phyloP scores from a whole-genome alignment of 2,113 vertebrate species.

The Petrocephalus zakoni region DNA sequence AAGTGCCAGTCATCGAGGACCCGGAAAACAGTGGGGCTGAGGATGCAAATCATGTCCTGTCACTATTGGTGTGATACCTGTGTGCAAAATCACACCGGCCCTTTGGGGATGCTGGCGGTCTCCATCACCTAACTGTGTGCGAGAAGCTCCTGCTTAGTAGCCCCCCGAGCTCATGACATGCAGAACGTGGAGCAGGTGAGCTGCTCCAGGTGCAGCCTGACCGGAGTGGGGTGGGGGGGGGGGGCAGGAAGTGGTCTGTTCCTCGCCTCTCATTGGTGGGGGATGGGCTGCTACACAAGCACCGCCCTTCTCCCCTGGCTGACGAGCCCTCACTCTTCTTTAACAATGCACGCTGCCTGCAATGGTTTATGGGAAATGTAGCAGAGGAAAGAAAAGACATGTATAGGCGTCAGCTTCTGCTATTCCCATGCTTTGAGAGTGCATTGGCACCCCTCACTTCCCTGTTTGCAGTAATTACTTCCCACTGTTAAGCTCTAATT shows the following conservation, averaged over 20 bases:
- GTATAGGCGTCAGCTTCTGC: not conserved
- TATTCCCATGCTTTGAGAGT: not conserved
- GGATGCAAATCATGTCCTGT: not conserved
- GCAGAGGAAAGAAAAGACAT: not conserved
- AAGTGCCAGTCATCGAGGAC: not conserved
- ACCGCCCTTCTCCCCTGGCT: not conserved
- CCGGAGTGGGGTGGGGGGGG: not conserved
- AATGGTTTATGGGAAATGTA: not conserved
- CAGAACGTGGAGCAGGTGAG: not conserved
- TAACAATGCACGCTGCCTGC: not conserved
- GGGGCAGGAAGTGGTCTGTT: not conserved
- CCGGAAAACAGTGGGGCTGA: not conserved
- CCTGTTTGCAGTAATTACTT: not conserved
- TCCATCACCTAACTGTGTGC: not conserved
- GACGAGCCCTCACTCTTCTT: not conserved
- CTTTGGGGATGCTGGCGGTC: not conserved
- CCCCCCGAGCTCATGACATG: not conserved
- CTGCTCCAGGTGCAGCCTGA: not conserved
- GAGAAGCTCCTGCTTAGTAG: not conserved
- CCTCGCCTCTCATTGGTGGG: not conserved
- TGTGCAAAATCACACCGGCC: not conserved
- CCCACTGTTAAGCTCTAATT: not conserved
- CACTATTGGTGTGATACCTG: not conserved
- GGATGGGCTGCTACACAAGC: not conserved
- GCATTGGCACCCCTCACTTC: not conserved